A percentile compares a stretch with the other conserved stretches of the same genome.
phyloP scores from a whole-genome alignment of 2,888 invertebrate species.

The Epistrophella euchroma region DNA sequence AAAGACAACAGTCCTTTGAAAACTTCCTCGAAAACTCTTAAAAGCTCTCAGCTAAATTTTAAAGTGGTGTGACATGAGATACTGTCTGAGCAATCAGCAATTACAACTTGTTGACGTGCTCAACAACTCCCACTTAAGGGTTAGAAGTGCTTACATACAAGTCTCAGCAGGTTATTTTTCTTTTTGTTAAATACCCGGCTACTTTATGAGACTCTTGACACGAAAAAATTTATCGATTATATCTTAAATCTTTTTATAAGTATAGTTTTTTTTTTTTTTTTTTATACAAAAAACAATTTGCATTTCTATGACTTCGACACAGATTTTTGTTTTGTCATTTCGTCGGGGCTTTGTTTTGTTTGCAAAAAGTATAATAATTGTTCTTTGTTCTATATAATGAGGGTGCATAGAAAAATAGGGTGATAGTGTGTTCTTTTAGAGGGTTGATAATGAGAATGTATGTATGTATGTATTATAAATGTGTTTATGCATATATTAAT shows the following conservation, averaged over 20 bases:
- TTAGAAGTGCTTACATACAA: slow-evolving; percentile 18
- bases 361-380: slow-evolving; percentile 29
- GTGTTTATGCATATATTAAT: neutral
- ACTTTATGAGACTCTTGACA: slow-evolving; percentile 36
- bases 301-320: slow-evolving; percentile 37
- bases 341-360: slow-evolving; percentile 28
- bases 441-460: slow-evolving; percentile 23
- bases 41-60: neutral
- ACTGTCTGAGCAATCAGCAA: slow-evolving; percentile 20
- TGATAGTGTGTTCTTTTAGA: neutral
- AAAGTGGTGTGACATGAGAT: slow-evolving; percentile 1
- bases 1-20: neutral
- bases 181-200: slow-evolving; percentile 9
- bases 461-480: neutral
- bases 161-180: slow-evolving; percentile 5
- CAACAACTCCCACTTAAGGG: slow-evolving; percentile 19
- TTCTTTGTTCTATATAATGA: neutral
- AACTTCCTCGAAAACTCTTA: neutral
- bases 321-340: slow-evolving; percentile 38
- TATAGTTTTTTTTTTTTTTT: neutral
- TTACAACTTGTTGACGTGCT: slow-evolving; percentile 37
- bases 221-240: slow-evolving; percentile 38
- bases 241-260: slow-evolving; percentile 24
- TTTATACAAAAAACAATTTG: slow-evolving; percentile 4
- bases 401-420: neutral